Base-by-base conservation (phyloP, 2,888 invertebrate genomes). In the Drosophila suboccidentalis region DNA sequence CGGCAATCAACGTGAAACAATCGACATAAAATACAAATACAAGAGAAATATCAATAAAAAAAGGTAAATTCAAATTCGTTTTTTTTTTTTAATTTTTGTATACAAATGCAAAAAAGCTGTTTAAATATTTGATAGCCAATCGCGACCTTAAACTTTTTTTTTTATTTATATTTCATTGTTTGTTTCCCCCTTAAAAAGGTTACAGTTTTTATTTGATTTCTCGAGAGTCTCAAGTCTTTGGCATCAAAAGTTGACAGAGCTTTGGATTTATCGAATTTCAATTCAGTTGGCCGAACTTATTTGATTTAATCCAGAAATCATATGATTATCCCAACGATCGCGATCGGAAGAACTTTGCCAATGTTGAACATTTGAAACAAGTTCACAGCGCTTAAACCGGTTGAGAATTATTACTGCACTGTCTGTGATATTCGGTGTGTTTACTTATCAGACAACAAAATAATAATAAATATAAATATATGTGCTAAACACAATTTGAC, bases 121-220 rank as follows among this genome's bases (percentile, higher is more conserved):
- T 80, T 55, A 78, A 89, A 86, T 77, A 89, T 80, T 88, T 77
- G 68, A 75, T 64, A 66, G 75, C 54, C 57, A 55, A 63, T 54
- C 60, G 53, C 71, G 78, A 86, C 75, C 89, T 86, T 88, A 78
- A 82, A 86, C 75, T 65, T 65, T 55, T 65, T 55, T 65, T 55
- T 13, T 26, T 55, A 38, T 49, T 47, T 57, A 22, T 49, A 26
- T 58, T 46, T 62, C 39, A 44, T 58, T 36, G 51, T 51, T 55
- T 22, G 38, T 53, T 47, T 36, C 36, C 26, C 55, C 19, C 34
- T n/a, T 43, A 32, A n/a, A 59, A 41, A 63, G 49, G 46, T 50
- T 60, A 36, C 34, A 60, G 43, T 39, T 49, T 63, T n/a, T 38
- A 53, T 34, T 41, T 34, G 19, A 73, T 32, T 15, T 57, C 5